A percentile compares a stretch with the other conserved stretches of the same genome.
Conservation (phyloP, 2,113 vertebrate species). For the Thinocorus orbignyianus region DNA sequence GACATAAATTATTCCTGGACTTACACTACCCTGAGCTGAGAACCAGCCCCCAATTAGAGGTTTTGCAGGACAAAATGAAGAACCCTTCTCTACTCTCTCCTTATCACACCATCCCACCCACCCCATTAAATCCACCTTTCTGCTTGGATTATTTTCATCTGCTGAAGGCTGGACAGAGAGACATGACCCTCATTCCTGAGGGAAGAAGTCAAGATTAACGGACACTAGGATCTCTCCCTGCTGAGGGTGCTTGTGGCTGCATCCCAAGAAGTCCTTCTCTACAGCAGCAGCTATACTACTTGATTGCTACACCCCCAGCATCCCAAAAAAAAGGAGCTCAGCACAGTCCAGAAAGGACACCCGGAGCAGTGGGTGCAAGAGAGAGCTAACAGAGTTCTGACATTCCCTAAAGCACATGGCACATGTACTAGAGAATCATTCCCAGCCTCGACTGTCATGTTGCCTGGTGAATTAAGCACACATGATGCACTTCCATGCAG, state of each 20-base stretch:
- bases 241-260: neutral
- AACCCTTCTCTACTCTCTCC: neutral
- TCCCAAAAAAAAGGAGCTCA: neutral
- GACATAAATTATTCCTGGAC: neutral
- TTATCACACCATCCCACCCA: neutral
- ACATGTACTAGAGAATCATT: neutral
- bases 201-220: neutral
- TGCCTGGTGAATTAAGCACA: neutral
- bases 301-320: neutral
- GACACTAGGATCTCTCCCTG: neutral
- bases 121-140: neutral
- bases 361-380: neutral
- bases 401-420: neutral
- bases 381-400: neutral
- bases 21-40: neutral
- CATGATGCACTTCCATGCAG: neutral
- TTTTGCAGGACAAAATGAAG: neutral
- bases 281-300: neutral
- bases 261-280: neutral
- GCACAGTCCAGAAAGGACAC: neutral
- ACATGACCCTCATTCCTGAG: neutral
- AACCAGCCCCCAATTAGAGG: neutral
- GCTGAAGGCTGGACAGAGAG: neutral
- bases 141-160: neutral
- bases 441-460: rapidly evolving